Conservation (phyloP, 2,113 vertebrate genomes). For the Sinocyclocheilus anophthalmus region DNA sequence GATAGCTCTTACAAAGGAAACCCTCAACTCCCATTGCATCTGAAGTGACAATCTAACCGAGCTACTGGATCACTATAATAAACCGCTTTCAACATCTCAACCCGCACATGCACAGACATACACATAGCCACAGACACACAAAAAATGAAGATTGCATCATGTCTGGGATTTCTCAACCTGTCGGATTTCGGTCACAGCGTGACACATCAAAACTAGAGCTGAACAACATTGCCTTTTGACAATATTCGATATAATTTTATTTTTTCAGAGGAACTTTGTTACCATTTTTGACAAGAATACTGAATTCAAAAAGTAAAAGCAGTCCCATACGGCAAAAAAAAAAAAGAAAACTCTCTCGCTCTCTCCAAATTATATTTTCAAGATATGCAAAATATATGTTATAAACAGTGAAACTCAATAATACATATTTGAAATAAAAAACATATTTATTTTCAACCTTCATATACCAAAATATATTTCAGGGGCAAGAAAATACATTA, state of each 20-base stretch:
- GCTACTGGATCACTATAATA: conserved; percentile 25
- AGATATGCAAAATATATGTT: too few species aligned
- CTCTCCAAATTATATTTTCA: too few species aligned
- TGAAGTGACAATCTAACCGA: conserved; percentile 28
- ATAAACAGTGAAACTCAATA: too few species aligned
- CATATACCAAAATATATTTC: too few species aligned
- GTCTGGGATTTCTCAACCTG: not conserved
- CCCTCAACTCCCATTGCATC: conserved; percentile 16
- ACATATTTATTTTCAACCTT: too few species aligned
- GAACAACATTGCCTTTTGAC: not conserved
- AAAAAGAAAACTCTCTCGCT: too few species aligned
- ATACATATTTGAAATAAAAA: too few species aligned
- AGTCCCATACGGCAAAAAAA: not conserved
- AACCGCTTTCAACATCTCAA: not conserved
- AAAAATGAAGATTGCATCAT: not conserved
- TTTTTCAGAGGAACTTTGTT: not conserved
- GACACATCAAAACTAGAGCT: conserved; percentile 35
- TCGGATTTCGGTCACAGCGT: conserved; percentile 22
- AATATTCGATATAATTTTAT: not conserved
- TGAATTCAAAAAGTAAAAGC: not conserved
- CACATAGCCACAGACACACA: not conserved
- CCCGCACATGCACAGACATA: not conserved
- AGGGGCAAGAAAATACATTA: too few species aligned
- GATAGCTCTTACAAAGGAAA: conserved; percentile 27
- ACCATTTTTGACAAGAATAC: not conserved